Percentiles rank a stretch among this genome's conserved stretches.
These are phyloP conservation scores for Drosophila paulistorum DNA, from an alignment of 1,140 invertebrate genomes.

Conservation along the genomic window DNA sequence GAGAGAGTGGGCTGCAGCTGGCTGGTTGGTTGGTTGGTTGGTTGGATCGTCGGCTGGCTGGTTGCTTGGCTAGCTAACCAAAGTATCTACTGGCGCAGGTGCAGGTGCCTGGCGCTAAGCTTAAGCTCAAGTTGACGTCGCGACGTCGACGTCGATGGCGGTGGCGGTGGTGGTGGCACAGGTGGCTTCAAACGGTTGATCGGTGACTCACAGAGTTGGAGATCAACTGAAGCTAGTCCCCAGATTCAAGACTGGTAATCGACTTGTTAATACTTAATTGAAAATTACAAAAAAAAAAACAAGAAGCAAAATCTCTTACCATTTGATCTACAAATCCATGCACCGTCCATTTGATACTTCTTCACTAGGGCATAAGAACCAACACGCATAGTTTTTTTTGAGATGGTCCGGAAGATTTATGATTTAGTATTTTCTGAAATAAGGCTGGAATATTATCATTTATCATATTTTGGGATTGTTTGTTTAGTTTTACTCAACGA, in stretches of 20 bases:
- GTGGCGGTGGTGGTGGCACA: constrained; percentile 50
- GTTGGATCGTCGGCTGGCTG: no score
- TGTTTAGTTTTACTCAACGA: no score
- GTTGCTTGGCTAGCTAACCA: constrained; percentile 42
- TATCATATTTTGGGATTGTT: no score
- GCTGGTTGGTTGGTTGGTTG: neutral
- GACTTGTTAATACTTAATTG: constrained; percentile 7
- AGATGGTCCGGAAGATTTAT: no score
- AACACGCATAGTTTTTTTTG: no score
- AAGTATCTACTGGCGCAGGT: constrained; percentile 70
- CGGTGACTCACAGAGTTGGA: constrained; percentile 40
- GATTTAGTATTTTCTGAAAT: no score
- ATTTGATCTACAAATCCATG: no score
- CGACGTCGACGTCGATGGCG: constrained; percentile 2
- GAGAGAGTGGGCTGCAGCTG: constrained; percentile 47
- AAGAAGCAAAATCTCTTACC: no score
- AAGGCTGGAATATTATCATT: no score
- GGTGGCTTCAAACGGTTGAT: constrained; percentile 63
- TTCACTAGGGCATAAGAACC: no score
- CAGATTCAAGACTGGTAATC: constrained; percentile 25
- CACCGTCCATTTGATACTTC: no score
- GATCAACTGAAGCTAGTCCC: neutral
- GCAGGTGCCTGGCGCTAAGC: constrained; percentile 60
- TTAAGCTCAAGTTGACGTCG: constrained; percentile 45
- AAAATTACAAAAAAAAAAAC: no score